A percentile compares a stretch with the other conserved stretches of the same genome.
Evolutionary conservation across 2,888 invertebrate genomes (phyloP).

Genomic region (Ormyrus thymus): DNA sequence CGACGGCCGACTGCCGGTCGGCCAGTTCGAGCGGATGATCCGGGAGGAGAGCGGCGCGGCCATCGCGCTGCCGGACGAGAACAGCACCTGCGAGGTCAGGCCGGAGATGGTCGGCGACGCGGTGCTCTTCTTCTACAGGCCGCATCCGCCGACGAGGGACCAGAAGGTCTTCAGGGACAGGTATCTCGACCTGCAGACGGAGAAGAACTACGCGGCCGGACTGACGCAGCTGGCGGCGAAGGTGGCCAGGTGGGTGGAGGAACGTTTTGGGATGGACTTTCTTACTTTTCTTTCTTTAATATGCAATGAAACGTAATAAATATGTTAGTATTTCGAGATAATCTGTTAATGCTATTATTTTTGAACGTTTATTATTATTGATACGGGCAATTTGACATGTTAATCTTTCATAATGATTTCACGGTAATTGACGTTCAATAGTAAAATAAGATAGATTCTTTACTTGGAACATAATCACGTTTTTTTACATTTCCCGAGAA

Average conservation of each 20-base stretch:
- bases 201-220: slow-evolving; percentile 85
- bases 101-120: slow-evolving; percentile 78
- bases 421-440: no score
- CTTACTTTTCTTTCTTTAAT: no score
- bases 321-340: no score
- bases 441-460: no score
- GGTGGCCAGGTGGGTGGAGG: slow-evolving; percentile 76
- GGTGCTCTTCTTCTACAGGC: slow-evolving; percentile 85
- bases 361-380: no score
- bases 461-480: no score
- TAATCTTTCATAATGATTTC: no score
- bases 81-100: slow-evolving; percentile 71
- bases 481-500: no score
- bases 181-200: slow-evolving; percentile 84
- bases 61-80: slow-evolving; percentile 63
- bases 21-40: slow-evolving; percentile 80
- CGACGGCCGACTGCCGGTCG: slow-evolving; percentile 79
- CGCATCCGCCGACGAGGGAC: slow-evolving; percentile 81
- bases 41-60: slow-evolving; percentile 75
- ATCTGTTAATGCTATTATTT: no score
- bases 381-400: no score
- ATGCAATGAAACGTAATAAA: no score
- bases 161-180: slow-evolving; percentile 80
- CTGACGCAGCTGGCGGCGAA: slow-evolving; percentile 82
- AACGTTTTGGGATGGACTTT: no score